phyloP scores from a whole-genome alignment of 2,113 vertebrate species.

The Anas platyrhynchos region DNA sequence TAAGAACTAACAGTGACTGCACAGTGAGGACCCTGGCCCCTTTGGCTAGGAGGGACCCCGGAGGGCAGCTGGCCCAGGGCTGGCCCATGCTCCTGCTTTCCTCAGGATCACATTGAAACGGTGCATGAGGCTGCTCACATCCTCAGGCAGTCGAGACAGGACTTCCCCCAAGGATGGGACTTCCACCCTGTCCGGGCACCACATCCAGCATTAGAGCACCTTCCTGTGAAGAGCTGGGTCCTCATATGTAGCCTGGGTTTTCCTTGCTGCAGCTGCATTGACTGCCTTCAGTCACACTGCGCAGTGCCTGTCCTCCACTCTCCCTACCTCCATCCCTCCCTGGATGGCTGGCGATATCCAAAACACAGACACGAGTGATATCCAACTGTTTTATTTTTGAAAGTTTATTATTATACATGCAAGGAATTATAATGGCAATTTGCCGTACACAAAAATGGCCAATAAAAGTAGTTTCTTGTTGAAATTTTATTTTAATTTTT shows the following conservation, averaged over 20 bases:
- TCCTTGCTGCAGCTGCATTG: not conserved
- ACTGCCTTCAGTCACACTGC: accelerated
- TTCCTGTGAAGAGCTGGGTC: not conserved
- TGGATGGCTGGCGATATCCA: not conserved
- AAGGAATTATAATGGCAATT: not conserved
- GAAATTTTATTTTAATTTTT: not conserved
- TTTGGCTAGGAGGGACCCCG: accelerated
- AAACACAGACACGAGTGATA: not conserved
- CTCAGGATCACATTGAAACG: not conserved
- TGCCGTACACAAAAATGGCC: not conserved
- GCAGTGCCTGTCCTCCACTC: not conserved
- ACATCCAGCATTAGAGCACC: too few species aligned
- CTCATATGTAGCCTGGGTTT: accelerated
- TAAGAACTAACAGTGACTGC: not conserved
- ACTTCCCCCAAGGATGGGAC: not conserved
- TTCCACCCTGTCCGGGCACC: not conserved
- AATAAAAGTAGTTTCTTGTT: not conserved
- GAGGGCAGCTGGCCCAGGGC: not conserved
- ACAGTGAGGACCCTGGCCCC: accelerated
- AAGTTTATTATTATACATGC: not conserved
- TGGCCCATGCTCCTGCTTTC: not conserved
- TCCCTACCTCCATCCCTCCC: not conserved
- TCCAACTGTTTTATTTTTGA: not conserved
- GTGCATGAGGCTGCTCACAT: accelerated
- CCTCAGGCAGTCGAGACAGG: not conserved